phyloP scores from a whole-genome alignment of 2,888 invertebrate genomes.

The Ephialtes manifestator region DNA sequence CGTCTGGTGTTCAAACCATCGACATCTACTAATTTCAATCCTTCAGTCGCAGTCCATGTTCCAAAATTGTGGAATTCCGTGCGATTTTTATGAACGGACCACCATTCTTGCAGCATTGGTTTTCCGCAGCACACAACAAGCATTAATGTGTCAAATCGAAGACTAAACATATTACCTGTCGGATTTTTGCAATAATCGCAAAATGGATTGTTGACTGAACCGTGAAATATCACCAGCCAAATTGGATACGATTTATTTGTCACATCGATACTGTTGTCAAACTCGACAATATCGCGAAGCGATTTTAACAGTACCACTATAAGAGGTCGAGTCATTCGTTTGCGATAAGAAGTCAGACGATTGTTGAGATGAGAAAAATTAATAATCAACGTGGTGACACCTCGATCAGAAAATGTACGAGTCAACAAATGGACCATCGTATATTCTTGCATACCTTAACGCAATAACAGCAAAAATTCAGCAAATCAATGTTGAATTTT shows the following conservation, averaged over 20 bases:
- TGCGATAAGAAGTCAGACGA: constrained; percentile 42
- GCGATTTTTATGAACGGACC: constrained; percentile 69
- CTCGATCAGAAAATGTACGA: constrained; percentile 65
- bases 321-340: constrained; percentile 70
- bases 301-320: constrained; percentile 72
- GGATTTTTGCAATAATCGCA: constrained; percentile 67
- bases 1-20: constrained; percentile 71
- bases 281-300: constrained; percentile 63
- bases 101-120: constrained; percentile 75
- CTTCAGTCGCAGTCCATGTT: constrained; percentile 66
- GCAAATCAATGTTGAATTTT: too few relatives aligned
- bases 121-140: constrained; percentile 73
- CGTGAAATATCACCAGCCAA: constrained; percentile 78
- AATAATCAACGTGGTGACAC: constrained; percentile 59
- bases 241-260: constrained; percentile 69
- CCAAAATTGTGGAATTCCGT: constrained; percentile 71
- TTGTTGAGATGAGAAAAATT: constrained; percentile 52
- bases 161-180: constrained; percentile 71
- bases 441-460: background rate
- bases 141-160: constrained; percentile 76
- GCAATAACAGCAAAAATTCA: too few relatives aligned
- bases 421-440: constrained; percentile 51
- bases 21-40: constrained; percentile 18
- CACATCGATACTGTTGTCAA: constrained; percentile 58
- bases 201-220: constrained; percentile 45